Base-by-base conservation (phyloP, 2,113 vertebrate genomes). In the Andinoacara biseriatus region DNA sequence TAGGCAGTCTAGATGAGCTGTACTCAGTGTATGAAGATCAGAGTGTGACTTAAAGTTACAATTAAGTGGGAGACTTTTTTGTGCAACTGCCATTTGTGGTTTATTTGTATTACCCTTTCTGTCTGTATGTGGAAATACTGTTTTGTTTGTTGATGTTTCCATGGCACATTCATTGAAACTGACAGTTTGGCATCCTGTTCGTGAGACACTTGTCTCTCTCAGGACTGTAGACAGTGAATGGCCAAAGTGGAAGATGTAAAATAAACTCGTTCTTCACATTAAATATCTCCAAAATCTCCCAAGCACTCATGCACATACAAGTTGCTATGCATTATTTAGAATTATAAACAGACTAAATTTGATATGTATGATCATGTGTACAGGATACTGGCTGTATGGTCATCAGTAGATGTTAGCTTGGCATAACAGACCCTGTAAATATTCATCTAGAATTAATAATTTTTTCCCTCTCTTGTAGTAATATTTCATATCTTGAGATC, bases 181-280 rank as follows among this genome's bases (percentile, higher is more conserved):
- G 83, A 92, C 84, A 79, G 80, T 76, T 59, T 18, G 57, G 72
- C 90, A 76, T 93, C 89, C 89, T 93, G 90, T 90, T 76, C 88
- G 87, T 38, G 80, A 77, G 57, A 88, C 75, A 29, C 26, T 81
- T 74, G 83, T 89, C 78, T 87, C 65, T 80, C 60, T 86, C 43
- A 54, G 29, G 38, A 69, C 58, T 10, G 13, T n/a, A 58, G 59
- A 35, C 20, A 6, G 7, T 0, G 10, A 3, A 75, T 6, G 29
- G 22, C 43, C 18, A 5, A 63, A 79, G 83, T 57, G 22, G 62
- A 62, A 20, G 9, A 80, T 29, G 38, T 29, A 33, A 72, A 69
- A 26, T 17, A n/a, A 26, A 58, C 38, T 86, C 14, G 52, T 5
- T 85, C 17, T 20, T 85, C 5, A 59, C 10, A 5, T 35, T 58